Evolutionary conservation across 2,113 vertebrate species (phyloP).

Genomic region (Sylvicapra grimmia): DNA sequence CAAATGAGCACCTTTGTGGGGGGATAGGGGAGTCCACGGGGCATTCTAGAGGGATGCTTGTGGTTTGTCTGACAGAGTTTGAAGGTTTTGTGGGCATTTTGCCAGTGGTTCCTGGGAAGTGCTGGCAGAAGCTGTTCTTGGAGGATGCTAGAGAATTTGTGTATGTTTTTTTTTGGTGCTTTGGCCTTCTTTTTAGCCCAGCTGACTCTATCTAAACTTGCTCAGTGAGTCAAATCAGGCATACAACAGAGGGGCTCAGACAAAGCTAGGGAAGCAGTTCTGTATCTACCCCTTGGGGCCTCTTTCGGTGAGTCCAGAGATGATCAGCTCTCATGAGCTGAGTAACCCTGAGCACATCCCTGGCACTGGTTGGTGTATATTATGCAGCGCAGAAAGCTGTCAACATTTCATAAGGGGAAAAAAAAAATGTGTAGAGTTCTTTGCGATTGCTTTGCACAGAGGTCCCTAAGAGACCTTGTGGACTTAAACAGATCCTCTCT

Average conservation of each 20-base stretch:
- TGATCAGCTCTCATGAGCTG: not conserved
- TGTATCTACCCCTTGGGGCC: not conserved
- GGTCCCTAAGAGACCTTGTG: not conserved
- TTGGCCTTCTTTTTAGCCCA: not conserved
- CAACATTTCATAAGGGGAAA: not conserved
- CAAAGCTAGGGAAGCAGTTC: not conserved
- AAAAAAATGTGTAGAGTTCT: rapidly evolving
- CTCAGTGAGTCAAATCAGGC: not conserved
- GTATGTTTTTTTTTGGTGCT: not conserved
- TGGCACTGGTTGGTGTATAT: not conserved
- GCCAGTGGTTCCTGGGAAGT: not conserved
- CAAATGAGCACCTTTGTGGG: not conserved
- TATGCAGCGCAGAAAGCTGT: not conserved
- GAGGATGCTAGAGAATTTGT: not conserved
- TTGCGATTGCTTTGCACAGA: not conserved
- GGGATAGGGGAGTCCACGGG: not conserved
- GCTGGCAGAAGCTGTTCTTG: not conserved
- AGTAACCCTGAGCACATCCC: not conserved
- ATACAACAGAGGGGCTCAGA: not conserved
- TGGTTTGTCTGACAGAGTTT: not conserved
- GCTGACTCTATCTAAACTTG: not conserved
- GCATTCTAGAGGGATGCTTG: not conserved
- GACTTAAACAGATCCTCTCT: not conserved
- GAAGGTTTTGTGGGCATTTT: not conserved
- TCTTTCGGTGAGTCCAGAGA: not conserved